Evolutionary conservation across 2,113 vertebrate genomes (phyloP).

Genomic region (Candoia aspera): DNA sequence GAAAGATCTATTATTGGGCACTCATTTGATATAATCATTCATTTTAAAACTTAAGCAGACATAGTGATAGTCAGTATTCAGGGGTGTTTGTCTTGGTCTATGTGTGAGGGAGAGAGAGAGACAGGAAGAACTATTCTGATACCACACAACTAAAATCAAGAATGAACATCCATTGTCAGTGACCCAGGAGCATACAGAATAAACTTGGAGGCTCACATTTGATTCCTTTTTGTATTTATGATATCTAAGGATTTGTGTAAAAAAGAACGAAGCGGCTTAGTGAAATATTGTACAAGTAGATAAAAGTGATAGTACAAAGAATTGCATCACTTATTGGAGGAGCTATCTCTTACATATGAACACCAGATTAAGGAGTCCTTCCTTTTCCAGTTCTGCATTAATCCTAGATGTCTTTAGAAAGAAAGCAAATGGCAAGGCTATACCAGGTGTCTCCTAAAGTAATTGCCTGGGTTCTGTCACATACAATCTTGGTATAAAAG

Average conservation of each 20-base stretch:
- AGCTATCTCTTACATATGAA: background rate
- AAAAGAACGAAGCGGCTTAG: conserved; percentile 35
- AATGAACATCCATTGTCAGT: conserved; percentile 18
- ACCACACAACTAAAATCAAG: background rate
- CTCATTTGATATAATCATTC: background rate
- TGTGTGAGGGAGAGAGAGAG: background rate
- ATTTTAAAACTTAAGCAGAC: background rate
- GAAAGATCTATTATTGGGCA: conserved; percentile 28
- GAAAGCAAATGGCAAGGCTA: background rate
- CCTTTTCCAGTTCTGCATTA: background rate
- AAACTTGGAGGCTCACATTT: conserved; percentile 35
- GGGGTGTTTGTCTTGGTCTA: background rate
- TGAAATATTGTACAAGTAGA: conserved; percentile 28
- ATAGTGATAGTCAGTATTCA: background rate
- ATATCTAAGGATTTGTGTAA: conserved; percentile 40
- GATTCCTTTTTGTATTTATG: background rate
- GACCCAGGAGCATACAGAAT: conserved; percentile 31
- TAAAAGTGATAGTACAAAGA: background rate
- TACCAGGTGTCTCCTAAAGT: background rate
- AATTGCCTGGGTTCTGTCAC: background rate
- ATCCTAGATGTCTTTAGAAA: background rate
- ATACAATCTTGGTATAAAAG: background rate
- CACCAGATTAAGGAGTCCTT: background rate
- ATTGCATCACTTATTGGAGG: background rate
- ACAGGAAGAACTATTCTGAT: background rate